Evolutionary conservation across 2,797 vertebrate species (phyloP).

Genomic region (Enteromius radiatus): DNA sequence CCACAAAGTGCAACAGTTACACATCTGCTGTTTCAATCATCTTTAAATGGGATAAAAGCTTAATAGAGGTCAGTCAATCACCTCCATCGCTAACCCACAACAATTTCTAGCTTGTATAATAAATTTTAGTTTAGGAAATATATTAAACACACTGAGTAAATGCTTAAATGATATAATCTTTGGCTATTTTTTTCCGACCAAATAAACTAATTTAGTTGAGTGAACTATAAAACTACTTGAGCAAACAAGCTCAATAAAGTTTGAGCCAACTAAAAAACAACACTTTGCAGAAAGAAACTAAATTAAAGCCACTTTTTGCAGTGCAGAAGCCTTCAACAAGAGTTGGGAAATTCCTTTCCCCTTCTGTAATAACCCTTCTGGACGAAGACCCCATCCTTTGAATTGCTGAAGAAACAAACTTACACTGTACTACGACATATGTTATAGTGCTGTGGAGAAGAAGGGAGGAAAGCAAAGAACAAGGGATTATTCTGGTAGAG

Average conservation of each 20-base stretch:
- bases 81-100: not conserved
- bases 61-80: conserved; percentile 34
- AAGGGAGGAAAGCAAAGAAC: conserved; percentile 29
- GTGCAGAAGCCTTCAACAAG: not conserved
- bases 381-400: conserved; percentile 29
- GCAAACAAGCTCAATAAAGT: not conserved
- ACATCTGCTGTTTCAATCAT: not conserved
- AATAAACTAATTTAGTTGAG: not conserved
- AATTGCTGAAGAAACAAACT: conserved; percentile 44
- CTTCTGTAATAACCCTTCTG: conserved; percentile 28
- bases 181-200: not conserved
- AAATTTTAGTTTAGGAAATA: not conserved
- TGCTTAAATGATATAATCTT: not conserved
- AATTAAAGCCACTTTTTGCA: not conserved
- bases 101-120: not conserved
- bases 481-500: conserved; percentile 48
- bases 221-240: not conserved
- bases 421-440: conserved; percentile 40
- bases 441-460: conserved; percentile 9
- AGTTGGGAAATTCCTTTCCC: conserved; percentile 34
- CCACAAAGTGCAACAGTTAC: conserved; percentile 13
- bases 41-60: not conserved
- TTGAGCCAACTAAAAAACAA: not conserved
- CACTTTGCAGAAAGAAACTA: not conserved
- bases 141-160: not conserved